phyloP scores from a whole-genome alignment of 2,797 vertebrate genomes.

The Anguilla megastoma region DNA sequence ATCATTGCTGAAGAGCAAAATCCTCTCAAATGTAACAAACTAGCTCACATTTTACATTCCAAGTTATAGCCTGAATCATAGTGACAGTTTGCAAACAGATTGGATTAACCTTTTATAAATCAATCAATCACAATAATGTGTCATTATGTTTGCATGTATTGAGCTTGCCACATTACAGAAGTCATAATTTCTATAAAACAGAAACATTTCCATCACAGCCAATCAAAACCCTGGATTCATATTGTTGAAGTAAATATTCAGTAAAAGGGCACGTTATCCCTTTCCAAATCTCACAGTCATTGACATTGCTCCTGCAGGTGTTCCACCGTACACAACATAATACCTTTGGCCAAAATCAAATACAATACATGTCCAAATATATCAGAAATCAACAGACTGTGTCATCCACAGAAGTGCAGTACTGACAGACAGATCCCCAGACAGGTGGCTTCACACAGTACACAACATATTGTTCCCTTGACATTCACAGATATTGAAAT shows the following conservation, averaged over 20 bases:
- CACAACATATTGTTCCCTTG: neutral
- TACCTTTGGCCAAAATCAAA: neutral
- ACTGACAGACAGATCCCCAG: neutral
- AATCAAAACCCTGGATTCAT: neutral
- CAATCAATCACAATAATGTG: neutral
- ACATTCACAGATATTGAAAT: slow-evolving; percentile 15
- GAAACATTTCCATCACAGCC: slow-evolving; percentile 8
- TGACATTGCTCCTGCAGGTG: neutral
- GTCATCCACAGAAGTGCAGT: neutral
- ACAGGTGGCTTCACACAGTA: neutral
- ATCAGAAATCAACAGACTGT: neutral
- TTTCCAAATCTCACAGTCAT: neutral
- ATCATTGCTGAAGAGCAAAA: neutral
- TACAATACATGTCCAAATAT: neutral
- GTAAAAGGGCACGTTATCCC: neutral
- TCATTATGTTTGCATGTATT: neutral
- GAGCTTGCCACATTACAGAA: neutral
- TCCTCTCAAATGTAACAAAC: neutral
- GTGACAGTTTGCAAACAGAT: neutral
- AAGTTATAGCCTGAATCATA: neutral
- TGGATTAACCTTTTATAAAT: neutral
- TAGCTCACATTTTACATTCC: neutral
- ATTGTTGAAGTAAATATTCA: neutral
- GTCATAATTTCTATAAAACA: neutral
- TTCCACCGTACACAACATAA: neutral